These are phyloP conservation scores for Porites evermanni DNA, from an alignment of 92 coral and sea anemone species.

Conservation along the genomic window DNA sequence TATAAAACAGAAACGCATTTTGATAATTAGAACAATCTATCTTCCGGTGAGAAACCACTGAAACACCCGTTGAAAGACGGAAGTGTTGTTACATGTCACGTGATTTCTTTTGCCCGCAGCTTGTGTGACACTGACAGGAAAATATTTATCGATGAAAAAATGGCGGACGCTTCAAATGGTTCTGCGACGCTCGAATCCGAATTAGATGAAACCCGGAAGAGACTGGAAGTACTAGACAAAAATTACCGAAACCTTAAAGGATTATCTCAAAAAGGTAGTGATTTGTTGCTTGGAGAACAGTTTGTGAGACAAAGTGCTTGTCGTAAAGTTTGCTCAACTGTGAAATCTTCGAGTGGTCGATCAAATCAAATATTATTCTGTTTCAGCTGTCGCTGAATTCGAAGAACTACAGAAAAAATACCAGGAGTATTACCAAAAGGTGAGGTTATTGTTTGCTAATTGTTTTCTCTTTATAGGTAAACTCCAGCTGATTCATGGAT, in stretches of 20 bases:
- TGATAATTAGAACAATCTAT: no score
- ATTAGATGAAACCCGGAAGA: constrained; percentile 40
- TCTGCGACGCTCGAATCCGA: constrained; percentile 12
- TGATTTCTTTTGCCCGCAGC: not conserved
- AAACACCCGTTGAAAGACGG: not conserved
- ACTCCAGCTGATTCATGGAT: constrained; percentile 32
- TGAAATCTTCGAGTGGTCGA: constrained; percentile 1
- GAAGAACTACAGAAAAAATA: constrained; percentile 83
- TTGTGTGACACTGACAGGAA: constrained; percentile 16
- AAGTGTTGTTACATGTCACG: constrained; percentile 37
- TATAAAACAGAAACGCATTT: no score
- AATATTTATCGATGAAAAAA: constrained; percentile 9
- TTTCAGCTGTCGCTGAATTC: constrained; percentile 86
- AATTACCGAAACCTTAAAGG: constrained; percentile 72
- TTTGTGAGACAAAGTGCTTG: not conserved
- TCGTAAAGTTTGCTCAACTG: constrained; percentile 21
- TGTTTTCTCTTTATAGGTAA: constrained; percentile 6
- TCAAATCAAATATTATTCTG: not conserved
- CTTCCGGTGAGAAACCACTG: not conserved
- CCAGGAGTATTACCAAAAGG: constrained; percentile 89
- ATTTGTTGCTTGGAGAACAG: not conserved
- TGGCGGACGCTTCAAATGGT: constrained; percentile 55
- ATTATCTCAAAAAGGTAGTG: constrained; percentile 77
- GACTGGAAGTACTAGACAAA: constrained; percentile 53
- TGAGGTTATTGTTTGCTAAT: constrained; percentile 38